Base-by-base conservation (phyloP, 2,888 invertebrate species). In the Tinea trinotella region DNA sequence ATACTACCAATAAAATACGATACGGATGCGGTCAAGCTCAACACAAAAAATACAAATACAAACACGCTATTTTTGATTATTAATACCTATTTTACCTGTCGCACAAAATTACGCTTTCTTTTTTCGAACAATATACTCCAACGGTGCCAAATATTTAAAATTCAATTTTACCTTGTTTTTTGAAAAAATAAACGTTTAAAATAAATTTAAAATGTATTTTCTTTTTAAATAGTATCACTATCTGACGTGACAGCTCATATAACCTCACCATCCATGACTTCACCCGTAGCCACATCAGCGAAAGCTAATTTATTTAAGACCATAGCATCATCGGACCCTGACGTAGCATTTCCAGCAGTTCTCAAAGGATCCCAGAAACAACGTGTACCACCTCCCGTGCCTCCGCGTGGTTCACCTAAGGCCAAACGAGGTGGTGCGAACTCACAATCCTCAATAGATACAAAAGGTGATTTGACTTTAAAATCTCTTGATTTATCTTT, bases 321-420 rank as follows among this genome's bases (percentile, higher is more conserved):
- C 54, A 67, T 72, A 2, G 64, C 75, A 48, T 67, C 62, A 22
- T 75, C 87, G 24, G 88, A 89, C 54, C 88, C 88, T 1, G 84
- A 87, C 54, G 75, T 88, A 58, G 89, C 89, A 54, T 93, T 93
- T 74, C 93, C 93, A 52, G 92, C 92, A 52, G 91, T 93, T 53
- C 83, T 93, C 67, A 93, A 92, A 76, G 91, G 92, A 65, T 88
- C 89, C 40, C 87, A 88, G 61, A 93, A 93, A 76, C 89, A 91
- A 63, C 92, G 93, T 76, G 90, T 95, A 36, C 95, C 95, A 40
- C 96, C 96, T 54, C 96, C 96, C 17, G 95, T 96, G 53, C 95
- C 95, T 54, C 95, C 95, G 2, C 87, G 95, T 64, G 94, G 94
- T 56, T 92, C 93, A 19, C 93, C 92, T 44, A 91, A 91, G 73